phyloP scores from a whole-genome alignment of 2,888 invertebrate species.

The Schizotus pectinicornis region DNA sequence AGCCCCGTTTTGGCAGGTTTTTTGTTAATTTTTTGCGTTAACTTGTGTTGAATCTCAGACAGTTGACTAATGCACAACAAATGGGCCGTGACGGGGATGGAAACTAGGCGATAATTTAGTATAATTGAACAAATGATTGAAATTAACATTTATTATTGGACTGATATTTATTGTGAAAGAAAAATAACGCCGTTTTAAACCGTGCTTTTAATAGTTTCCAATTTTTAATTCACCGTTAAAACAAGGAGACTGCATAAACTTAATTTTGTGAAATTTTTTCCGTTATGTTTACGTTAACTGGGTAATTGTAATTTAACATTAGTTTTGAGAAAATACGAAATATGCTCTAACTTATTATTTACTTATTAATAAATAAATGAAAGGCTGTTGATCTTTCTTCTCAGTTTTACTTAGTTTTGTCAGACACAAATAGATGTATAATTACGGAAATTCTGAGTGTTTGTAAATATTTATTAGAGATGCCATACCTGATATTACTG shows the following conservation, averaged over 20 bases:
- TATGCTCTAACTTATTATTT: constrained; percentile 13
- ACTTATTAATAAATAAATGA: background rate
- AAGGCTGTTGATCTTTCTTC: constrained; percentile 21
- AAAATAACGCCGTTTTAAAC: constrained; percentile 2
- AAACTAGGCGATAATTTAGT: constrained; percentile 6
- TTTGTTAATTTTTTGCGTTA: too few species aligned
- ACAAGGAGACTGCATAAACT: constrained; percentile 7
- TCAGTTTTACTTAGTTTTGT: constrained; percentile 7
- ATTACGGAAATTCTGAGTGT: background rate
- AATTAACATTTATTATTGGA: constrained; percentile 16
- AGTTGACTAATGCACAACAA: too few species aligned
- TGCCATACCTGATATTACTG: constrained; percentile 33
- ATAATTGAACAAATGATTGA: constrained; percentile 17
- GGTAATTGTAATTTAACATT: constrained; percentile 21
- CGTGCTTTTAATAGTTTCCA: constrained; percentile 13
- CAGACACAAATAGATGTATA: background rate
- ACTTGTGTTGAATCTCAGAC: too few species aligned
- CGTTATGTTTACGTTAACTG: constrained; percentile 21
- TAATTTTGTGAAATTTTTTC: constrained; percentile 5
- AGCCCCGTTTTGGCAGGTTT: too few species aligned
- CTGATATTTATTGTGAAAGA: constrained; percentile 21
- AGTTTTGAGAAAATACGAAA: constrained; percentile 22
- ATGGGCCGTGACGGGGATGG: too few species aligned
- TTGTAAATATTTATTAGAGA: constrained; percentile 30
- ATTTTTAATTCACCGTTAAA: constrained; percentile 11